These are phyloP conservation scores for Himalopsyche tibetana DNA, from an alignment of 2,888 invertebrate genomes.

Conservation along the genomic window DNA sequence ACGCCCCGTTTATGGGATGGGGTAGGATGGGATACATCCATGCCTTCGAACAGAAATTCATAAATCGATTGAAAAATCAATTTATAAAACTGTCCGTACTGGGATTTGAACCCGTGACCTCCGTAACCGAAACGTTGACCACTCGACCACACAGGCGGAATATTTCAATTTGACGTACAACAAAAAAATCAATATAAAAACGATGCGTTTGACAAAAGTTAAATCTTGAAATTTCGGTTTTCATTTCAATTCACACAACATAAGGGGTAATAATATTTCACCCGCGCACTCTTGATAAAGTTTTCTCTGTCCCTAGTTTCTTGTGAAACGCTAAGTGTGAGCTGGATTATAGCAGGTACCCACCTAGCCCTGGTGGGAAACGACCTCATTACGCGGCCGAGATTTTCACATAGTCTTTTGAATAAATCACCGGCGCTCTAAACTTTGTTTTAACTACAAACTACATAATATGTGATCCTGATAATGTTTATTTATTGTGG, in stretches of 20 bases:
- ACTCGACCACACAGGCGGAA: no score
- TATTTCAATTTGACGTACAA: no score
- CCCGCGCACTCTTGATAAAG: conserved; percentile 26
- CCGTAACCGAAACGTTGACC: no score
- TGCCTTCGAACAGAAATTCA: no score
- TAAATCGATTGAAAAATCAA: no score
- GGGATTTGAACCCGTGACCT: no score
- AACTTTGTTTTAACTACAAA: conserved; percentile 41
- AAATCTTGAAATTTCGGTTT: no score
- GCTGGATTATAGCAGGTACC: conserved; percentile 11
- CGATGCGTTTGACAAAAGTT: no score
- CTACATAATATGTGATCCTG: conserved; percentile 41
- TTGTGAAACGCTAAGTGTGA: conserved; percentile 53
- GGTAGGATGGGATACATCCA: no score
- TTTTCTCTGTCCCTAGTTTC: conserved; percentile 41
- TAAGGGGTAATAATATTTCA: neutral
- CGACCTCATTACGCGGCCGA: conserved; percentile 61
- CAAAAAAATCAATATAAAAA: no score
- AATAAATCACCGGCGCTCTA: conserved; percentile 50
- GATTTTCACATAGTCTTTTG: conserved; percentile 56
- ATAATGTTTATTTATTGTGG: conserved; percentile 5
- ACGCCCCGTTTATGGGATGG: no score
- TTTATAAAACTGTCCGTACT: no score
- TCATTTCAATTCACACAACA: neutral
- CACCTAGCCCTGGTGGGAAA: conserved; percentile 28